These are phyloP conservation scores for Aplochiton taeniatus DNA, from an alignment of 2,797 vertebrate species.

Conservation along the genomic window DNA sequence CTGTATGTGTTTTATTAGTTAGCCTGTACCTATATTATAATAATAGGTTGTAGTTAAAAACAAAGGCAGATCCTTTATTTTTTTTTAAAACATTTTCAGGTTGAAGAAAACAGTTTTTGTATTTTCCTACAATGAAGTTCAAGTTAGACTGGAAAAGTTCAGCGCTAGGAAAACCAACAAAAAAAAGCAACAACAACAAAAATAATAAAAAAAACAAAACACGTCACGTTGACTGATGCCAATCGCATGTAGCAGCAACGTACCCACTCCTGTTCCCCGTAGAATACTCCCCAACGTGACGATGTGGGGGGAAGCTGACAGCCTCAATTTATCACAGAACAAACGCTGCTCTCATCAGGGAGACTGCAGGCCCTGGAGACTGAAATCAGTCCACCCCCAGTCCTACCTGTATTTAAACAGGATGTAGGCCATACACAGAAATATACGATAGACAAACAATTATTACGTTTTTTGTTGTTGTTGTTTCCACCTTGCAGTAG, in stretches of 20 bases:
- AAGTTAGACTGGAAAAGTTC: slow-evolving; percentile 70
- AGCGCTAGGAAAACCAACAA: slow-evolving; percentile 39
- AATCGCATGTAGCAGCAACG: slow-evolving; percentile 62
- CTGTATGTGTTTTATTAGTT: no score
- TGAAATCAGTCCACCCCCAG: slow-evolving; percentile 64
- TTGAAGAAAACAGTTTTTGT: no score
- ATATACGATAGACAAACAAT: slow-evolving; percentile 75
- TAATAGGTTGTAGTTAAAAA: no score
- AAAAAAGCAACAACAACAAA: slow-evolving; percentile 45
- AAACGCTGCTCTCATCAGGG: slow-evolving; percentile 74
- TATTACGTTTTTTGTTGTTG: slow-evolving; percentile 53
- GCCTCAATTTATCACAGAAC: slow-evolving; percentile 80
- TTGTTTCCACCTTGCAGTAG: slow-evolving; percentile 63
- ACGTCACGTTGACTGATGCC: slow-evolving; percentile 75
- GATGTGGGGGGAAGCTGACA: slow-evolving; percentile 76
- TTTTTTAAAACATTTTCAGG: no score
- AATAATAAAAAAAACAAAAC: slow-evolving; percentile 55
- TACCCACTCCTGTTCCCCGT: slow-evolving; percentile 71
- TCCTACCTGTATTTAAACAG: slow-evolving; percentile 77
- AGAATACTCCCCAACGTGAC: slow-evolving; percentile 70
- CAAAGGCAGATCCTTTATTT: no score
- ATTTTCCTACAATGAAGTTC: slow-evolving; percentile 22
- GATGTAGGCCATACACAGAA: slow-evolving; percentile 77
- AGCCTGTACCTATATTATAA: no score
- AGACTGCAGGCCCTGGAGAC: slow-evolving; percentile 75